Conservation (phyloP, 1,140 invertebrate genomes). For the Papilio machaon region DNA sequence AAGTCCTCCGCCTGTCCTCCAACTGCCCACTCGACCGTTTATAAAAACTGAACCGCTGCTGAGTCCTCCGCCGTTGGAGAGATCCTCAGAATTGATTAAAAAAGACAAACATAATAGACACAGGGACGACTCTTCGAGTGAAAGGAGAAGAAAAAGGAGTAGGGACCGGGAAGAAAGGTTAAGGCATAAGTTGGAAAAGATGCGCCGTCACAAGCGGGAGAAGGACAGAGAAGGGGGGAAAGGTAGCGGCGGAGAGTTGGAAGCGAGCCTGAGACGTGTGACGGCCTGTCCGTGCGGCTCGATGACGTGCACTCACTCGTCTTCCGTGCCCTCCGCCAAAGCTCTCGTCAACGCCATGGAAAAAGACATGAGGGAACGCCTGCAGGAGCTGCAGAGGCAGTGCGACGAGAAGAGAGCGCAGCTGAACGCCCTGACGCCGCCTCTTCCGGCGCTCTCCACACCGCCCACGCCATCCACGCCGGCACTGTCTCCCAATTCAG, state of each 20-base stretch:
- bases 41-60: slow-evolving; percentile 71
- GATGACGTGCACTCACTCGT: slow-evolving; percentile 61
- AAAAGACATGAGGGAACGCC: slow-evolving; percentile 88
- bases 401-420: slow-evolving; percentile 93
- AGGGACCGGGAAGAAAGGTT: slow-evolving; percentile 69
- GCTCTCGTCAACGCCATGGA: slow-evolving; percentile 88
- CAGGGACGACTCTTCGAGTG: slow-evolving; percentile 69
- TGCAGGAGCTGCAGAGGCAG: slow-evolving; percentile 90
- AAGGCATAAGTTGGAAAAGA: slow-evolving; percentile 73
- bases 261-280: slow-evolving; percentile 71
- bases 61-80: slow-evolving; percentile 64
- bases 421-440: slow-evolving; percentile 85
- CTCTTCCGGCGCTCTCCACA: slow-evolving; percentile 58
- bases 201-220: slow-evolving; percentile 74
- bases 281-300: slow-evolving; percentile 70
- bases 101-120: slow-evolving; percentile 67
- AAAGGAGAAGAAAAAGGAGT: slow-evolving; percentile 68
- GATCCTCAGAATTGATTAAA: slow-evolving; percentile 55
- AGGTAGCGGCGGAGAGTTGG: slow-evolving; percentile 63
- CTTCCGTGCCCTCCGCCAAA: slow-evolving; percentile 74
- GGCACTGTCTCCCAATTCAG: slow-evolving; percentile 73
- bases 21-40: slow-evolving; percentile 60
- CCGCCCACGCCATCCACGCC: slow-evolving; percentile 68
- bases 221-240: slow-evolving; percentile 65
- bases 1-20: slow-evolving; percentile 50